Evolutionary conservation across 2,797 vertebrate genomes (phyloP), one percentile per base, ranked within the genome.

Genomic region (Phataginus tetradactyla): DNA sequence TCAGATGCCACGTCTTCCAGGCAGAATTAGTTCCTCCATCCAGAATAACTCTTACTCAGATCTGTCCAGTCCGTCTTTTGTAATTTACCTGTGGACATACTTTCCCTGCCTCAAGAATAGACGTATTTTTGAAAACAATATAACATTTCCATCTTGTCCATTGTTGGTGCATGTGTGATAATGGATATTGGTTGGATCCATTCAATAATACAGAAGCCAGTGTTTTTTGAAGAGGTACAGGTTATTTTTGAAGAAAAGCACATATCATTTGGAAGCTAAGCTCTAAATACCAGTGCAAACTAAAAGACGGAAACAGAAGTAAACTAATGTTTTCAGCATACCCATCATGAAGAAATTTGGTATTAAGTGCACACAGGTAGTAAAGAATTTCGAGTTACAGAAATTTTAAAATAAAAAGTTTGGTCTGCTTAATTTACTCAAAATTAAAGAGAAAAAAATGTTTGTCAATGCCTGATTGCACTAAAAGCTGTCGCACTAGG

Each of bases 401-500:
- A 93, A 92, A 66, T 87, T 80, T 69, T 63, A 88, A 95, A 95
- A 90, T 93, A 85, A 95, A 45, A 94, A 92, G 74, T 96, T 92
- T 80, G 74, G 61, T 92, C 42, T 64, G 78, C 59, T 96, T 93
- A 59, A 95, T 97, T 84, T 95, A 85, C 74, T 94, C 10, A 5
- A 55, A 96, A 91, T 91, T 89, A 83, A 95, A 81, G 77, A 83
- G 75, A 57, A 64, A 77, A 89, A 95, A 87, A 64, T 69, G 34
- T 29, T 91, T 88, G 63, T 96, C 94, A 89, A 90, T 84, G 83
- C 93, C 86, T 91, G 85, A 79, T 89, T 96, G 74, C 96, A 34
- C 79, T 94, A 72, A 97, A 97, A 94, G 90, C 79, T 86, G 79
- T 96, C 97, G 74, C 94, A 91, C 92, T 78, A 42, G 23, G 94